phyloP scores from a whole-genome alignment of 2,888 invertebrate genomes.

The Mesorhabditis belari region DNA sequence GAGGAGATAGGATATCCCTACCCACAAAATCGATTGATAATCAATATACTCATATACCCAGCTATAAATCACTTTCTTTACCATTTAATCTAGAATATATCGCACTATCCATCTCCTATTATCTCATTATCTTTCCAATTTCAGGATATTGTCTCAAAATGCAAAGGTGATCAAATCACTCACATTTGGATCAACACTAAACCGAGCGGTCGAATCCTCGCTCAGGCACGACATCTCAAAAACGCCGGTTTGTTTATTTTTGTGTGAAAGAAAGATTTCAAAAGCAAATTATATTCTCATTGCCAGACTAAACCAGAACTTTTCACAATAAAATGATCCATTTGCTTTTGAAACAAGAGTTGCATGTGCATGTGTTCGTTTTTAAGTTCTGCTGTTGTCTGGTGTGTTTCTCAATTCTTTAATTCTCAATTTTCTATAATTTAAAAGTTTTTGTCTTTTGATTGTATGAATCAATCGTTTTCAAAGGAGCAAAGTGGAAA shows the following conservation, averaged over 20 bases:
- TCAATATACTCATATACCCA: neutral
- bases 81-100: neutral
- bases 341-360: neutral
- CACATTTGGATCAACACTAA: slow-evolving; percentile 58
- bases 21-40: neutral
- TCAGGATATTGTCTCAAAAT: slow-evolving; percentile 56
- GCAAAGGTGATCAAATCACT: slow-evolving; percentile 50
- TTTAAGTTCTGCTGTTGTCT: no score
- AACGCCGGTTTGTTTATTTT: slow-evolving; percentile 20
- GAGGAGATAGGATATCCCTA: neutral
- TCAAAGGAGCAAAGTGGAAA: no score
- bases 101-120: slow-evolving; percentile 2
- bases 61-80: neutral
- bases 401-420: no score
- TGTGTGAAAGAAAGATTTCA: neutral
- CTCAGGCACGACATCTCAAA: slow-evolving; percentile 57
- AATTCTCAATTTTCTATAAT: no score
- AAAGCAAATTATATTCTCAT: neutral
- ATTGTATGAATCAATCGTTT: no score
- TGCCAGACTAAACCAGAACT: neutral
- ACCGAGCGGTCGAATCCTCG: slow-evolving; percentile 57
- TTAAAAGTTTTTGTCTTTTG: no score
- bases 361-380: neutral
- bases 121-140: slow-evolving; percentile 15
- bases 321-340: neutral